Evolutionary conservation across 1,140 invertebrate genomes (phyloP).

Genomic region (Drosophila virilis): DNA sequence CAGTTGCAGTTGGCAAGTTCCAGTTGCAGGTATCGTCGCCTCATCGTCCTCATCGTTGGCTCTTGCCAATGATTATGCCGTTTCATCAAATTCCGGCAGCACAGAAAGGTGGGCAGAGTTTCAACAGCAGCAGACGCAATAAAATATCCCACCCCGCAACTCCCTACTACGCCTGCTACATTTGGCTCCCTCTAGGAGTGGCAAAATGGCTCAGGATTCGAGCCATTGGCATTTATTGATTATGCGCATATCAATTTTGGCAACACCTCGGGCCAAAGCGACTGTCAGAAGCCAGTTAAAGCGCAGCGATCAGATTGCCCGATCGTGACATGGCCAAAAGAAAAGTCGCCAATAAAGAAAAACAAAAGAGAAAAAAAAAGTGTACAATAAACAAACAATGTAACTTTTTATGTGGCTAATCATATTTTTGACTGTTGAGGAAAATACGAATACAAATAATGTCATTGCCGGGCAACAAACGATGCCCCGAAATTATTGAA

Average conservation of each 20-base stretch:
- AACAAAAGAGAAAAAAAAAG: conserved; percentile 3
- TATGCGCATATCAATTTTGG: conserved; percentile 64
- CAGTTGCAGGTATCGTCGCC: no score
- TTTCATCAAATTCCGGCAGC: conserved; percentile 57
- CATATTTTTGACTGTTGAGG: conserved; percentile 22
- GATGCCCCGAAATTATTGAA: conserved; percentile 59
- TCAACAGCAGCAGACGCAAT: no score
- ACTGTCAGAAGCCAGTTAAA: conserved; percentile 17
- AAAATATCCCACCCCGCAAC: no score
- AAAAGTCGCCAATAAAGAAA: conserved; percentile 36
- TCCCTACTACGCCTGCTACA: no score
- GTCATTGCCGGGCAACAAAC: conserved; percentile 37
- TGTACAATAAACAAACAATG: conserved; percentile 20
- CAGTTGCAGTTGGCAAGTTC: conserved; percentile 43
- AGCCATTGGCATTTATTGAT: conserved; percentile 69
- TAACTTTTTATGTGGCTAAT: conserved; percentile 27
- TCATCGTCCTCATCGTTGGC: no score
- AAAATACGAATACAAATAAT: conserved; percentile 30
- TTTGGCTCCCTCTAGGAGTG: no score
- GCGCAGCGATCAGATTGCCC: conserved; percentile 8
- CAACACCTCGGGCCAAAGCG: conserved; percentile 24
- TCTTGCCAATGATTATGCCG: no score
- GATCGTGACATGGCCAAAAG: conserved; percentile 41
- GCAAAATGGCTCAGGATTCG: conserved; percentile 17
- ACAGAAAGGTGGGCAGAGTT: background rate